Conservation (phyloP, 1,140 invertebrate species). For the Globodera rostochiensis region DNA sequence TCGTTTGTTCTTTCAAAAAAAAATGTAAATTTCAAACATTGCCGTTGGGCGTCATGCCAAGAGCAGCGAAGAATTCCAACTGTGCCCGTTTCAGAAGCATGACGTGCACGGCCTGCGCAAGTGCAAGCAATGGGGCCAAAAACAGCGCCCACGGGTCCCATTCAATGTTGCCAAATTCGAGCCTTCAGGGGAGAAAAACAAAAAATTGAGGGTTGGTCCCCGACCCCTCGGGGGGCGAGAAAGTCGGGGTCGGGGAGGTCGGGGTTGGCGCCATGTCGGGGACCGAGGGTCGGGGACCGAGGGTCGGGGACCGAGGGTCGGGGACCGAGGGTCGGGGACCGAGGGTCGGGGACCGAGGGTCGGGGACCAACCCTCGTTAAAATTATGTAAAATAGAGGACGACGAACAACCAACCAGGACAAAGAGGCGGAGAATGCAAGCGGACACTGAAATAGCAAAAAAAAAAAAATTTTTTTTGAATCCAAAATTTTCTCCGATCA, state of each 20-base stretch:
- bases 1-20: background rate
- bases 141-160: slow-evolving; percentile 40
- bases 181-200: slow-evolving; percentile 8
- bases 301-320: no score
- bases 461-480: slow-evolving; percentile 8
- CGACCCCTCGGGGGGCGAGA: no score
- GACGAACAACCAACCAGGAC: slow-evolving; percentile 26
- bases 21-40: slow-evolving; percentile 1
- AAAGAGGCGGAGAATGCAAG: slow-evolving; percentile 47
- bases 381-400: no score
- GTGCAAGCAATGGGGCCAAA: slow-evolving; percentile 41
- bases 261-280: background rate
- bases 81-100: slow-evolving; percentile 37
- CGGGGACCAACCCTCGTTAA: no score
- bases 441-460: slow-evolving; percentile 44
- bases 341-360: no score
- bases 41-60: slow-evolving; percentile 12
- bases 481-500: background rate
- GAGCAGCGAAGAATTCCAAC: slow-evolving; percentile 30
- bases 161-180: slow-evolving; percentile 53
- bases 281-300: no score
- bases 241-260: no score
- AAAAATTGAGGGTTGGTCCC: no score
- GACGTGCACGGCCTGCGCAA: slow-evolving; percentile 45
- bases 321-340: no score